phyloP scores from a whole-genome alignment of 2,888 invertebrate species.

The Atherix ibis region DNA sequence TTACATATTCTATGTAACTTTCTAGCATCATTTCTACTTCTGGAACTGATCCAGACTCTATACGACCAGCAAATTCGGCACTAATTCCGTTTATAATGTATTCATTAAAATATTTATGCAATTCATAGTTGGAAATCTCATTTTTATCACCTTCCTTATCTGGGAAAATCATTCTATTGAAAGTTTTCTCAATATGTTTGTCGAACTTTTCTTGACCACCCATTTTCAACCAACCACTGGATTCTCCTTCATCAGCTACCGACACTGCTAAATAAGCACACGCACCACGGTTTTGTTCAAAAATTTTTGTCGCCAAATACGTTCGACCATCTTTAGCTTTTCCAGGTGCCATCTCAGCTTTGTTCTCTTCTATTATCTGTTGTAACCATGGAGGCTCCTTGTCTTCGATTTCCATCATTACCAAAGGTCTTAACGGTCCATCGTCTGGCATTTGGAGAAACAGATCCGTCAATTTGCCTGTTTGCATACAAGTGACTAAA shows the following conservation, averaged over 20 bases:
- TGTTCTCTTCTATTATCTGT: neutral
- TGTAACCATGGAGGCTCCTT: slow-evolving; percentile 10
- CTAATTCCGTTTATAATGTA: slow-evolving; percentile 15
- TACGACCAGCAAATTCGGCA: slow-evolving; percentile 19
- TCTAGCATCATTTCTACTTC: slow-evolving; percentile 20
- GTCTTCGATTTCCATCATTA: slow-evolving; percentile 1
- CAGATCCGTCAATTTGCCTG: slow-evolving; percentile 16
- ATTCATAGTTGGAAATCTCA: neutral
- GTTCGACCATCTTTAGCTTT: slow-evolving; percentile 9
- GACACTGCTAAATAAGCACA: slow-evolving; percentile 18
- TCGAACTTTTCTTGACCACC: slow-evolving; percentile 8
- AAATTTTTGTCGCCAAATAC: slow-evolving; percentile 15
- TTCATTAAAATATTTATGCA: slow-evolving; percentile 2
- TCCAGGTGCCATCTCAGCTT: neutral
- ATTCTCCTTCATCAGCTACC: slow-evolving; percentile 13
- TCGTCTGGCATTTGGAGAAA: slow-evolving; percentile 16
- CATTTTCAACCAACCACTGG: slow-evolving; percentile 13
- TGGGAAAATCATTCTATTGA: slow-evolving; percentile 2
- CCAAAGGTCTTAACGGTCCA: slow-evolving; percentile 10
- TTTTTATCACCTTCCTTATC: neutral
- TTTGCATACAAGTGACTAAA: slow-evolving; percentile 18
- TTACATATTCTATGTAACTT: slow-evolving; percentile 17
- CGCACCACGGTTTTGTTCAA: slow-evolving; percentile 16
- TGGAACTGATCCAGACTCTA: slow-evolving; percentile 12
- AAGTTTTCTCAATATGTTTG: slow-evolving; percentile 4